phyloP scores from a whole-genome alignment of 2,797 vertebrate species.

The Tapirus indicus region DNA sequence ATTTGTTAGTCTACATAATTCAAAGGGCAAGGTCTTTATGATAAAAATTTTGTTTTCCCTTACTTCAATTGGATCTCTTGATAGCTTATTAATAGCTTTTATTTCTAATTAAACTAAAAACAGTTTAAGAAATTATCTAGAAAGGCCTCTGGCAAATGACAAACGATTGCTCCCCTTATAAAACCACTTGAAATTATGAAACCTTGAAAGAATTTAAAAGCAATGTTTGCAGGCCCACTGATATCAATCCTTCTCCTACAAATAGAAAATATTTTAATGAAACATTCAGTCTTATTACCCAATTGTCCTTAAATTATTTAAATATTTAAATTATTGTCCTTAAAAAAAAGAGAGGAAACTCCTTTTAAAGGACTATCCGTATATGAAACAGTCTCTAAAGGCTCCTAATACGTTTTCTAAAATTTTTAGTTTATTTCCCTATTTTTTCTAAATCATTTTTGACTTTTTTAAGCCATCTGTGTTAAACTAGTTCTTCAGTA shows the following conservation, averaged over 20 bases:
- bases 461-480: conserved; percentile 27
- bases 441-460: not conserved
- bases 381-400: not conserved
- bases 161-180: conserved; percentile 17
- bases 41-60: conserved; percentile 30
- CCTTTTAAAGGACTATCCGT: not conserved
- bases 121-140: conserved; percentile 27
- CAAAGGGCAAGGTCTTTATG: not conserved
- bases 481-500: not conserved
- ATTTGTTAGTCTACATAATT: not conserved
- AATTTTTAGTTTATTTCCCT: not conserved
- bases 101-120: conserved; percentile 50
- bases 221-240: not conserved
- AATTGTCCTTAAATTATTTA: no score
- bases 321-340: not conserved
- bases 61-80: conserved; percentile 16
- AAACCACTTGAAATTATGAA: conserved; percentile 36
- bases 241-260: not conserved
- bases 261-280: conserved; percentile 49
- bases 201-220: conserved; percentile 33
- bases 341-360: not conserved
- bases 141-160: conserved; percentile 51
- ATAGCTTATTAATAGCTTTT: conserved; percentile 30
- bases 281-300: not conserved
- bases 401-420: not conserved